Evolutionary conservation across 2,888 invertebrate species (phyloP).

Genomic region (Troilus luridus): DNA sequence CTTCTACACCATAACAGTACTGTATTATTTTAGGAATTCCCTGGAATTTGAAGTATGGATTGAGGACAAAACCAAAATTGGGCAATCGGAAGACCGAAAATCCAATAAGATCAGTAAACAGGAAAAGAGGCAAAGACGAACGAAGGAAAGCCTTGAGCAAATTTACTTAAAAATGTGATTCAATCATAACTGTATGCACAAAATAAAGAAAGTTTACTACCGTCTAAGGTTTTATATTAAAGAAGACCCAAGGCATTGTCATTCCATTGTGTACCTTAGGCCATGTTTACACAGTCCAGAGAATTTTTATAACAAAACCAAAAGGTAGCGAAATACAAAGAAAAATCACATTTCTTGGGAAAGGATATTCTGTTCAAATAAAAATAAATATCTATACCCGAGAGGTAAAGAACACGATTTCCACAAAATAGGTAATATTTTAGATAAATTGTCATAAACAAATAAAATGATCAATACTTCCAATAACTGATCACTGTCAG

Average conservation of each 20-base stretch:
- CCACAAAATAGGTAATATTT: no score
- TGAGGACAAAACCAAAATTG: not conserved
- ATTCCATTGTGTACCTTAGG: not conserved
- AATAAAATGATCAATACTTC: no score
- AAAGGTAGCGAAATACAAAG: not conserved
- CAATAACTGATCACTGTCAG: no score
- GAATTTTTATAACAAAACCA: not conserved
- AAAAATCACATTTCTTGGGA: not conserved
- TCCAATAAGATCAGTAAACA: constrained; percentile 12
- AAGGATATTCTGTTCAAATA: not conserved
- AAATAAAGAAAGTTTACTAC: not conserved
- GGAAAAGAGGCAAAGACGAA: not conserved
- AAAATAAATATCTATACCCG: no score
- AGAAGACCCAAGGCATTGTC: not conserved
- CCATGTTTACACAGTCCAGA: not conserved
- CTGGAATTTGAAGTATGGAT: not conserved
- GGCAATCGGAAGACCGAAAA: not conserved
- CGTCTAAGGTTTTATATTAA: not conserved
- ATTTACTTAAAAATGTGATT: constrained; percentile 17
- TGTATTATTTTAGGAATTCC: not conserved
- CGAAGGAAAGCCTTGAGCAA: not conserved
- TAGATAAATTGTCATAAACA: no score
- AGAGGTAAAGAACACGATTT: no score
- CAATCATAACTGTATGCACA: constrained; percentile 10
- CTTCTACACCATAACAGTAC: not conserved